Conservation (phyloP, 2,888 invertebrate species). For the Tricholauxania praeusta region DNA sequence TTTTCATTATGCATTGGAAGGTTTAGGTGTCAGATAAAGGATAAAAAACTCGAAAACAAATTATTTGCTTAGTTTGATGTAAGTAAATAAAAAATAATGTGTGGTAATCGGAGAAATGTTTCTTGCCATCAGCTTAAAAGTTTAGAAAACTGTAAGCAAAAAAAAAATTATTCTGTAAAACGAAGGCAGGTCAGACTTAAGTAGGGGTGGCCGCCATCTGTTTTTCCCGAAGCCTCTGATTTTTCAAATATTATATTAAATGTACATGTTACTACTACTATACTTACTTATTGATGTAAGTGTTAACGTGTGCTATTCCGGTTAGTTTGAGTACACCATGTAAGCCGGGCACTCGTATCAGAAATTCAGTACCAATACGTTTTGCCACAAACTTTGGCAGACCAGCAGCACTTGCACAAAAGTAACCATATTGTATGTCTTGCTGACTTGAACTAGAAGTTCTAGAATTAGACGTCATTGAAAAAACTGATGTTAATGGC, state of each 20-base stretch:
- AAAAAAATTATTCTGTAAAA: no score
- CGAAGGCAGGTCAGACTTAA: no score
- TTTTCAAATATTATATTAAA: not conserved
- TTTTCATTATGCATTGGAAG: no score
- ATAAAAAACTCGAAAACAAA: no score
- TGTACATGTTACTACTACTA: not conserved
- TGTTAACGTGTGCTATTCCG: slow-evolving; percentile 49
- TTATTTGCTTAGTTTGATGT: no score
- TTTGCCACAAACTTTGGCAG: slow-evolving; percentile 58
- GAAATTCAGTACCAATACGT: slow-evolving; percentile 49
- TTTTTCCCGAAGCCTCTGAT: no score
- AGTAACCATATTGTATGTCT: slow-evolving; percentile 51
- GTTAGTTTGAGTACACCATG: slow-evolving; percentile 53
- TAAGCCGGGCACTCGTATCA: slow-evolving; percentile 56
- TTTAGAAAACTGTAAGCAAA: no score
- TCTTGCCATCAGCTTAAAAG: no score
- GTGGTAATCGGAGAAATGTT: no score
- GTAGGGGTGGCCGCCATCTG: no score
- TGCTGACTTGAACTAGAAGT: not conserved
- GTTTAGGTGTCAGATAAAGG: no score
- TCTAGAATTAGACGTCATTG: not conserved
- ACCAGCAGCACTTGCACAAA: slow-evolving; percentile 49
- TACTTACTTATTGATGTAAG: slow-evolving; percentile 61
- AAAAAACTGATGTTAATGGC: not conserved
- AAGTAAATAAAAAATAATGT: no score